Evolutionary conservation across 1,140 invertebrate species (phyloP), one percentile per base, ranked within the genome.

Genomic region (Sinonovacula constricta): DNA sequence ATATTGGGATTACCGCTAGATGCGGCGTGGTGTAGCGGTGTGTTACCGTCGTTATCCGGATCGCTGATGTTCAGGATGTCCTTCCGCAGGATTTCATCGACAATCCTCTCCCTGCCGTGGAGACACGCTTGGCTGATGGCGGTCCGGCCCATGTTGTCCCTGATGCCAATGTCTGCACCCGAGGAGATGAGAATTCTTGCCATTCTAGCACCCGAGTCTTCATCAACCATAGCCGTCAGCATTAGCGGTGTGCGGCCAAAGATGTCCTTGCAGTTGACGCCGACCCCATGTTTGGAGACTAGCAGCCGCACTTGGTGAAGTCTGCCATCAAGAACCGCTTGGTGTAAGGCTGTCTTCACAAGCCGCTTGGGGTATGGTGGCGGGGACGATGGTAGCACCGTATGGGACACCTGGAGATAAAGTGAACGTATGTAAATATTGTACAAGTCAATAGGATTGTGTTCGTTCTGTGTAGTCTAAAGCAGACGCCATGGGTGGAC

Each of bases 331-430:
- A 89, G 67, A 1, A 90, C 86, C 22, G 89, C 88, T 51, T 90
- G 89, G 60, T 90, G 89, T 0, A 90, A 85, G 15, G 89, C 88
- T 26, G 89, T 90, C 79, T 90, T 90, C 22, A 90, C 79, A 60
- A 88, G 83, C 10, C 88, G 83, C 60, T 82, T 85, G 22, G 54
- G 63, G 15, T 79, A 31, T 18, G 82, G 81, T 18, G 81, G 84
- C 12, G 78, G 72, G 3, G 81, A 78, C 24, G 54, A 39, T 22
- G 72, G 69, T 28, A 68, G 63, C 45, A 76, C 30, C 36, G 72
- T 69, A 28, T 63, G 59, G 22, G 75, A 78, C 75, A 70, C 67
- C 75, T 78, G 59, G 30, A 78, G 70, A 26, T 26, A 59, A 3
- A 75, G 15, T 26, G 30, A 28, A n/a, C n/a, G n/a, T n/a, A n/a